phyloP scores from a whole-genome alignment of 2,888 invertebrate species.

The Acrocyrtus sp. region DNA sequence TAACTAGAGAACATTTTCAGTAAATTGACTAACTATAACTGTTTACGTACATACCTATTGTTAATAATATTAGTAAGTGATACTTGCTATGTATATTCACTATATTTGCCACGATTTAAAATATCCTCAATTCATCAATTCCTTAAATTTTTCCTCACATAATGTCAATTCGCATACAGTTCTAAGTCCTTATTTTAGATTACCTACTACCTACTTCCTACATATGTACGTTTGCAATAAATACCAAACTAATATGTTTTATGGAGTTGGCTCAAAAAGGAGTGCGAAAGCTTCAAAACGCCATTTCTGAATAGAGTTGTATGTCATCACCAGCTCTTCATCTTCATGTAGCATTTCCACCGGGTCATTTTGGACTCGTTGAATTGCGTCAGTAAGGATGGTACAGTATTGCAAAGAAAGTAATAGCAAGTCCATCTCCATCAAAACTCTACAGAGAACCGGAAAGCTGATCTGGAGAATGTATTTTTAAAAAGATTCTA shows the following conservation, averaged over 20 bases:
- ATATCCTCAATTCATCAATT: no score
- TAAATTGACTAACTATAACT: no score
- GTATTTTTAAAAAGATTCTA: not conserved
- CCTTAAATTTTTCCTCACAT: no score
- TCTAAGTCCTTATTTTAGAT: no score
- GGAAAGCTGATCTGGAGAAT: conserved; percentile 19
- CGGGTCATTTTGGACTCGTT: conserved; percentile 13
- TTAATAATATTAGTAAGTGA: no score
- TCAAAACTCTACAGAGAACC: conserved; percentile 3
- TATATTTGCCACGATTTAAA: no score
- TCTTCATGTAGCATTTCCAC: conserved; percentile 30
- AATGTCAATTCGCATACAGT: no score
- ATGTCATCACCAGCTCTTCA: not conserved
- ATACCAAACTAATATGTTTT: not conserved
- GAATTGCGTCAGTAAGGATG: conserved; percentile 4
- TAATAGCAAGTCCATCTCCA: conserved; percentile 32
- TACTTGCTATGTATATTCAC: no score
- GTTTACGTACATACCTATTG: no score
- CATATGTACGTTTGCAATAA: not conserved
- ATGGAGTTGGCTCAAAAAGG: conserved; percentile 20
- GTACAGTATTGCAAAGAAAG: conserved; percentile 19
- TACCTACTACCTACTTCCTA: no score
- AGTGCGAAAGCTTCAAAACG: conserved; percentile 21
- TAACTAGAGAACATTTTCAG: no score
- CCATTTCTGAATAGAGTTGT: conserved; percentile 28